These are phyloP conservation scores for Pristionchus arcanus DNA, from an alignment of 2,888 invertebrate genomes.

Conservation along the genomic window DNA sequence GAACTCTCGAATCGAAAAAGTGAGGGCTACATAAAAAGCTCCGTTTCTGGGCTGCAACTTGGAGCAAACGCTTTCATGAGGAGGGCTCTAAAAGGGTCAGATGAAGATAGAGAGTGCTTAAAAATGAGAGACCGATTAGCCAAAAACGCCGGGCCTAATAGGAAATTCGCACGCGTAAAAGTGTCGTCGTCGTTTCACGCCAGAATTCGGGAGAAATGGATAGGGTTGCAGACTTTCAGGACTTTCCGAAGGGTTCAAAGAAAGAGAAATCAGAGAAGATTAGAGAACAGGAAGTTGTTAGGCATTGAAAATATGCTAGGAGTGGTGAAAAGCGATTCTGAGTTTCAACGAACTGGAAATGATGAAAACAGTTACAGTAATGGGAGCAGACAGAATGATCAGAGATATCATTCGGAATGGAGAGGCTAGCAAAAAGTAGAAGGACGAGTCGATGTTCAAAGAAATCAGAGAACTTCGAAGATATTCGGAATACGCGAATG, in stretches of 20 bases:
- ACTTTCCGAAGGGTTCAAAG: background rate
- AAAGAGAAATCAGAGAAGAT: background rate
- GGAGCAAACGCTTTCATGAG: background rate
- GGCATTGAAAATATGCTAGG: background rate
- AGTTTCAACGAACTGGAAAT: background rate
- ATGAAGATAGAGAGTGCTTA: background rate
- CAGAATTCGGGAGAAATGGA: background rate
- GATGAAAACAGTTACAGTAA: background rate
- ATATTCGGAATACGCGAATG: background rate
- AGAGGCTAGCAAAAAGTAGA: too few species aligned
- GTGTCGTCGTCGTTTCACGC: slow-evolving; percentile 4
- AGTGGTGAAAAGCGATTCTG: background rate
- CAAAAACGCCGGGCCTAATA: background rate
- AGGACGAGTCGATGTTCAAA: too few species aligned
- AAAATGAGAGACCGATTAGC: background rate
- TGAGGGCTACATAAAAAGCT: background rate
- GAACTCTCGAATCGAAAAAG: too few species aligned
- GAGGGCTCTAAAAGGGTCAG: background rate
- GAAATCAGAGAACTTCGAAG: background rate
- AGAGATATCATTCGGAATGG: too few species aligned
- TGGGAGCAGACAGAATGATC: too few species aligned
- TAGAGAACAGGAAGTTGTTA: background rate
- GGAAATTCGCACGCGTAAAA: slow-evolving; percentile 17
- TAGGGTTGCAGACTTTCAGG: background rate
- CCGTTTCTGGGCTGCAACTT: background rate